These are phyloP conservation scores for Sus cebifrons DNA, from an alignment of 2,797 vertebrate species.

Conservation along the genomic window DNA sequence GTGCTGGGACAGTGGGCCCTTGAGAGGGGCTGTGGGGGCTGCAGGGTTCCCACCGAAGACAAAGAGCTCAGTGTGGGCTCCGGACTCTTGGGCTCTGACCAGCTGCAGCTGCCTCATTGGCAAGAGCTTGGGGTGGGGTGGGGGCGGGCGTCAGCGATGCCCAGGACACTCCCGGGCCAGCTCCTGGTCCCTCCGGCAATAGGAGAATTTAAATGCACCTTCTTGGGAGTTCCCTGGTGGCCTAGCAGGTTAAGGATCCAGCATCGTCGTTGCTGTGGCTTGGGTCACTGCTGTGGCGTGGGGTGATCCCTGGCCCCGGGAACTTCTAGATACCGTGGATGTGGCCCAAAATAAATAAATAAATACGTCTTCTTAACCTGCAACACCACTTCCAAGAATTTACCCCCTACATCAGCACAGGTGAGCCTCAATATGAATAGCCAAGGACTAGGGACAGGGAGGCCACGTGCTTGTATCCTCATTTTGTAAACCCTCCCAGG, in stretches of 20 bases:
- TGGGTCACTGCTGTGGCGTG: too few species aligned
- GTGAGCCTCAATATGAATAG: not conserved
- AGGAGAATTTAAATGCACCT: not conserved
- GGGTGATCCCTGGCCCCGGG: too few species aligned
- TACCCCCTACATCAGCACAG: not conserved
- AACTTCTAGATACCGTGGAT: too few species aligned
- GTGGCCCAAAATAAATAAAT: too few species aligned
- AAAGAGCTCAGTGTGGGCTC: constrained; percentile 84
- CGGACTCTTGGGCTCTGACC: constrained; percentile 65
- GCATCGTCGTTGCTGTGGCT: too few species aligned
- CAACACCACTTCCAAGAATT: not conserved
- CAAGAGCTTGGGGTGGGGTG: constrained; percentile 62
- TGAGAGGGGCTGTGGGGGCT: constrained; percentile 76
- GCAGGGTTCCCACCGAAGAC: constrained; percentile 80
- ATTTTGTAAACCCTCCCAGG: not conserved
- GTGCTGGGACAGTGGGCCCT: constrained; percentile 81
- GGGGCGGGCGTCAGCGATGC: constrained; percentile 52
- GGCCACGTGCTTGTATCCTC: too few species aligned
- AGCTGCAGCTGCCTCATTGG: constrained; percentile 83
- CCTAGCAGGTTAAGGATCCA: too few species aligned
- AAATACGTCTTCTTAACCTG: constrained; percentile 1
- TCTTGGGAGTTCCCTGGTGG: not conserved
- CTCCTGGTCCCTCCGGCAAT: not conserved
- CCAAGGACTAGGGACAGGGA: not conserved
- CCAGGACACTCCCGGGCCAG: not conserved